These are phyloP conservation scores for Aplochiton taeniatus DNA, from an alignment of 2,797 vertebrate species.

Conservation along the genomic window DNA sequence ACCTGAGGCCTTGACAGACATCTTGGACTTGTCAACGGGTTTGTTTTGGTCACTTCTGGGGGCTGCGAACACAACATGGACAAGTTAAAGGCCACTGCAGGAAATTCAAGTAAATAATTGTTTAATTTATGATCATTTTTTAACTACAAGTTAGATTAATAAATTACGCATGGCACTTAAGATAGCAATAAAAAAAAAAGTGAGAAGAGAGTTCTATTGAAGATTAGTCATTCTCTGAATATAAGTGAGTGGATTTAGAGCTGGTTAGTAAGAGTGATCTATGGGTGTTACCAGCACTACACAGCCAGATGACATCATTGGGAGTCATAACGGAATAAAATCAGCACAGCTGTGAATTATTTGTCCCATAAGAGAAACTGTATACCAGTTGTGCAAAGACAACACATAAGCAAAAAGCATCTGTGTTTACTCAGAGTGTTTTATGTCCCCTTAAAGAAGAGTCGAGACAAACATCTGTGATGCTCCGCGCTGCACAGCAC, in stretches of 20 bases:
- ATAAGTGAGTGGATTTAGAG: too few species aligned
- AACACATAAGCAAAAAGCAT: slow-evolving; percentile 42
- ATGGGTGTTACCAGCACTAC: neutral
- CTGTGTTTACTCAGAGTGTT: slow-evolving; percentile 52
- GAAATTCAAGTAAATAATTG: neutral
- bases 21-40: slow-evolving; percentile 87
- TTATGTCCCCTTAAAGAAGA: slow-evolving; percentile 28
- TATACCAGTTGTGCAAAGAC: slow-evolving; percentile 22
- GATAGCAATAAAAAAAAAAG: slow-evolving; percentile 20
- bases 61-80: slow-evolving; percentile 30
- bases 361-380: slow-evolving; percentile 20
- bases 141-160: too few species aligned
- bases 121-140: neutral
- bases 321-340: neutral
- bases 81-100: too few species aligned
- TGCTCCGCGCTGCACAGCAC: too few species aligned
- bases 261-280: neutral
- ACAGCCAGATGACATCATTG: neutral
- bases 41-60: slow-evolving; percentile 83
- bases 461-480: slow-evolving; percentile 5
- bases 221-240: neutral
- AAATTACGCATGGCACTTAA: neutral
- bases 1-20: slow-evolving; percentile 84
- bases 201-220: neutral
- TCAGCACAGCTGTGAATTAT: neutral